Percentiles rank a stretch among this genome's conserved stretches.
These are phyloP conservation scores for Motacilla alba DNA, from an alignment of 2,113 vertebrate genomes.

Conservation along the genomic window DNA sequence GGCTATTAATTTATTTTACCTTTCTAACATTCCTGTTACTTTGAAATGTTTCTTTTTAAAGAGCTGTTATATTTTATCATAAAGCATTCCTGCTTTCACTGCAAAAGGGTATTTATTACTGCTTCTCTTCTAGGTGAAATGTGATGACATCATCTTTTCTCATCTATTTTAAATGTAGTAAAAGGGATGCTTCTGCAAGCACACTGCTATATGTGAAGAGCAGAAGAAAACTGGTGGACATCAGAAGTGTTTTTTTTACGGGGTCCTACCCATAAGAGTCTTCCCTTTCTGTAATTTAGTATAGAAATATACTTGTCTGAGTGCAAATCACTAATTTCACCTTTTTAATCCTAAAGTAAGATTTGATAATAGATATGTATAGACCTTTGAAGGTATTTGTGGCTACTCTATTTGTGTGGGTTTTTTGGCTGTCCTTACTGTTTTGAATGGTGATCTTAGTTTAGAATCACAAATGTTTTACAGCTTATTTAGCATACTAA, in stretches of 20 bases:
- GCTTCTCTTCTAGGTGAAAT: background rate
- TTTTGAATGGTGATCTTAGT: background rate
- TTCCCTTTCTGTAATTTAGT: background rate
- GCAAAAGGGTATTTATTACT: slow-evolving; percentile 14
- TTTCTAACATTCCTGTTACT: slow-evolving; percentile 24
- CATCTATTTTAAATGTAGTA: background rate
- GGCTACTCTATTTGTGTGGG: background rate
- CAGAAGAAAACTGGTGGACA: background rate
- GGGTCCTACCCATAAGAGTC: background rate
- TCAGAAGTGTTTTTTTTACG: background rate
- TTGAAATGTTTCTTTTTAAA: slow-evolving; percentile 57
- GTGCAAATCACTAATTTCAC: background rate
- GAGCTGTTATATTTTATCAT: slow-evolving; percentile 32
- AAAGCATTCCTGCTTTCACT: background rate
- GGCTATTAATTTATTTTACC: slow-evolving; percentile 57
- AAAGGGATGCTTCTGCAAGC: background rate
- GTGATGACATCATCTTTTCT: background rate
- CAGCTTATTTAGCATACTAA: background rate
- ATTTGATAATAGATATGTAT: background rate
- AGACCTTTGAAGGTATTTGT: background rate
- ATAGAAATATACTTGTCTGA: background rate
- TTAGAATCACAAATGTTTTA: background rate
- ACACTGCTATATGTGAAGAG: background rate
- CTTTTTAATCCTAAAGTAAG: background rate
- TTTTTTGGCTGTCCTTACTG: background rate